Evolutionary conservation across 2,888 invertebrate species (phyloP), one percentile per base, ranked within the genome.

Genomic region (Brachyopa scutellaris): DNA sequence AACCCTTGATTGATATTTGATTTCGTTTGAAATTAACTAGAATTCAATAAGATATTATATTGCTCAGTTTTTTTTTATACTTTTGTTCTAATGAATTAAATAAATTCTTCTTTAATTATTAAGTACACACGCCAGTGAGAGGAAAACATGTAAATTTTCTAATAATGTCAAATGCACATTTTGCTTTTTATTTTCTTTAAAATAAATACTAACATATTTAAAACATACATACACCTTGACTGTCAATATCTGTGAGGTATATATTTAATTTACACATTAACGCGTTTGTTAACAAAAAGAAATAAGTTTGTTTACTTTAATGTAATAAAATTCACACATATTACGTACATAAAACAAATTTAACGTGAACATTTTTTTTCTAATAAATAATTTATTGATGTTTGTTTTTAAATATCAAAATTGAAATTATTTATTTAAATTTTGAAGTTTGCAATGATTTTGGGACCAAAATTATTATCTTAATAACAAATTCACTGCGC

Each of bases 81-180:
- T 66, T 45, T 7, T 17, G 21, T 23, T 17, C 40, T 29, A 73
- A 47, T 38, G 45, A 73, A 26, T 62, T 45, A 26, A 62, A 45
- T 38, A 51, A 31, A 11, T 55, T 49, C 61, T 47, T 40, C 23
- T 49, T 53, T 51, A 8, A 21, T 36, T 19, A 66, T 38, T 67
- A 53, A 61, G 64, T 62, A 61, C 38, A 69, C 53, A 61, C 29
- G 53, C 69, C 61, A 69, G 69, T 47, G 21, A 62, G 62, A 77
- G 62, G 11, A 53, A 53, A 55, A 57, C 38, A 57, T 55, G 36
- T 53, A 67, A 53, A 67, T 61, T 29, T 47, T 76, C 42, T 67
- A 59, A 49, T n/a, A 36, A 45, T 47, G 21, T 40, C 53, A 62
- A 31, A 33, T 40, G 31, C 40, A 51, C 49, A 62, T 45, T 51